Percentiles rank a stretch among this genome's conserved stretches.
These are phyloP conservation scores for Listrodromus nycthemerus DNA, from an alignment of 2,888 invertebrate genomes.

Conservation along the genomic window DNA sequence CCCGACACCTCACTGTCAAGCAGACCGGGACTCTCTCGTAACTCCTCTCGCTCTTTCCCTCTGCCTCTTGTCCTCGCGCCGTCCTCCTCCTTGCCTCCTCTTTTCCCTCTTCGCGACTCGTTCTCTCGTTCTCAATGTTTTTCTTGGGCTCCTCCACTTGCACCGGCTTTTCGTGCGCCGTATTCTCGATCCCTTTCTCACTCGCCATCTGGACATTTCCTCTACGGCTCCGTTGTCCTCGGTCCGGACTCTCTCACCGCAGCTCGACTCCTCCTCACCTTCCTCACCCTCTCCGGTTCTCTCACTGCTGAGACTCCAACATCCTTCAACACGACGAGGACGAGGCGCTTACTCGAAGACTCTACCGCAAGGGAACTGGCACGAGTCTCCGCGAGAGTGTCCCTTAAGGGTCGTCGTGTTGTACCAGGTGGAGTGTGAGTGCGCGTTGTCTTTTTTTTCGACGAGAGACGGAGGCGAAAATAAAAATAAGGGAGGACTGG, in stretches of 20 bases:
- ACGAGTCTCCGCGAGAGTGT: constrained; percentile 50
- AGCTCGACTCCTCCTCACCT: constrained; percentile 3
- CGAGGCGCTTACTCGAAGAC: constrained; percentile 53
- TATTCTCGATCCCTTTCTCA: constrained; percentile 32
- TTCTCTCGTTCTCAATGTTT: constrained; percentile 15
- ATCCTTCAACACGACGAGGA: constrained; percentile 53
- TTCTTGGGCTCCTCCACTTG: constrained; percentile 33
- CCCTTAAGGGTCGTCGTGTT: constrained; percentile 58
- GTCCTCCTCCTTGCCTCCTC: constrained; percentile 8
- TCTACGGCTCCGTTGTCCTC: constrained; percentile 43
- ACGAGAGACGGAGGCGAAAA: background rate
- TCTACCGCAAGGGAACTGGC: constrained; percentile 59
- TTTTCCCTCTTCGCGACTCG: background rate
- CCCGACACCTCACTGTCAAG: constrained; percentile 83
- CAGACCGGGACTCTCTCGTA: constrained; percentile 78
- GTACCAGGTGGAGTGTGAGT: constrained; percentile 23
- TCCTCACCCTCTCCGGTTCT: constrained; percentile 29
- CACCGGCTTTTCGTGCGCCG: background rate
- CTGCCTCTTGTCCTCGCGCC: constrained; percentile 24
- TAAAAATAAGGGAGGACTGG: background rate
- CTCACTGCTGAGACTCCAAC: constrained; percentile 39
- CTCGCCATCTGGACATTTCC: constrained; percentile 36
- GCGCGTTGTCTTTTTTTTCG: constrained; percentile 40
- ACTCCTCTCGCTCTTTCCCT: constrained; percentile 71
- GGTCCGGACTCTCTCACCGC: constrained; percentile 26